Evolutionary conservation across 1,140 invertebrate genomes (phyloP), one percentile per base, ranked within the genome.

Genomic region (Calephelis nemesis): DNA sequence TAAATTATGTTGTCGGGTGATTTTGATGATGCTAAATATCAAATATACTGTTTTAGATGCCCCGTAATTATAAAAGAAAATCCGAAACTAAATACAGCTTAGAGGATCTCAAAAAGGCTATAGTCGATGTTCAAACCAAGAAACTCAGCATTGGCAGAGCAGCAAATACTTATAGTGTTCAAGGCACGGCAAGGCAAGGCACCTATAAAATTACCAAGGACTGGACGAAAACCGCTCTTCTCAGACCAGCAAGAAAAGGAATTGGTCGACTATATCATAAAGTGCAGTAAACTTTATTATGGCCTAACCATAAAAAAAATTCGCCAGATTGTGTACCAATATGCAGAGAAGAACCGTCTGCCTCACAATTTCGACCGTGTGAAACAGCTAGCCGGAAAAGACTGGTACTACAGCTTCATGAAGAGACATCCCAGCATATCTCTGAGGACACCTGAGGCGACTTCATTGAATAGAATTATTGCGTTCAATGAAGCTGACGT

Each of bases 241-340:
- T 69, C 45, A 64, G 50, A 67, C 73, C 48, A 71, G 12, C 70
- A 74, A 30, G 73, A 74, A 69, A 50, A 49, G 67, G 12, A 74
- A 74, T 52, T 71, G 12, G 68, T 70, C 0, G 58, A 75, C 63
- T 73, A 75, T 70, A 70, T 75, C 9, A 75, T 70, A 66, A 73
- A 75, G 47, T 73, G 71, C 58, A 75, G 70, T 70, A 70, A 75
- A 70, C 74, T 70, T 0, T 75, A 65, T 72, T 72, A 72, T 54
- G 70, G 73, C 65, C 62, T 74, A 72, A 72, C 70, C 64, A 70
- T 75, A 45, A 70, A 73, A 75, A 71, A 71, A 71, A 73, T 64
- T 70, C 71, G 65, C 42, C 70, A 71, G 67, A 71, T 75, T 47
- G 74, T 68, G 49, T 75, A 70, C 50, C 63, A 68, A 68, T 69